Conservation (phyloP, 37 sponge, comb jelly and placozoan genomes). For the Spongilla lacustris region DNA sequence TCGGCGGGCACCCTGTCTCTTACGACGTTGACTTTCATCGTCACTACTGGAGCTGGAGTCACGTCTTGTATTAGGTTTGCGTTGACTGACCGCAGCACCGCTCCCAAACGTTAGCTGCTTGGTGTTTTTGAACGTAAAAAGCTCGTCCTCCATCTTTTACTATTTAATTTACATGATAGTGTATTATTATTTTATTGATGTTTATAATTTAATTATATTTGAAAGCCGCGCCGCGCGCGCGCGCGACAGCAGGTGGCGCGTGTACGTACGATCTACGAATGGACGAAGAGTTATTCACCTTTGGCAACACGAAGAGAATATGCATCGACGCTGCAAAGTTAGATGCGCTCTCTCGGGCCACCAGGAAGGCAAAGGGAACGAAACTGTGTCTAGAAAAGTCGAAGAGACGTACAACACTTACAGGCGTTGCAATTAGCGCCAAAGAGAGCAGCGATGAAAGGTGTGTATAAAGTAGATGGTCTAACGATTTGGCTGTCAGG, state of each 20-base stretch:
- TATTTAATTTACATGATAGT: no score
- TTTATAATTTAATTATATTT: neutral
- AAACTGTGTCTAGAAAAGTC: neutral
- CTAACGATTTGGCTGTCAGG: neutral
- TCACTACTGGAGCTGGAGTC: neutral
- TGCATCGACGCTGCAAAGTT: neutral
- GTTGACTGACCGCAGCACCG: neutral
- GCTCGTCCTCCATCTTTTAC: neutral
- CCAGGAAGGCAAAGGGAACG: neutral
- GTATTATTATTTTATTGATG: no score
- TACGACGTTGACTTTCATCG: neutral
- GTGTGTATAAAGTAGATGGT: neutral
- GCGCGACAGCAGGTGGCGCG: neutral
- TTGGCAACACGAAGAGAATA: neutral
- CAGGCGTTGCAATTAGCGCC: neutral
- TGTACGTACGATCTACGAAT: neutral
- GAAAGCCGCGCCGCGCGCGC: neutral
- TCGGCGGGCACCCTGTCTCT: neutral
- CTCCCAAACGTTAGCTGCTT: neutral
- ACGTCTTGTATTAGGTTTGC: neutral
- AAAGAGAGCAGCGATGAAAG: neutral
- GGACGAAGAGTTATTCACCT: neutral
- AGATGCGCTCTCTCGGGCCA: neutral
- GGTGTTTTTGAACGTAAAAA: neutral
- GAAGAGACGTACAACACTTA: neutral